Conservation (phyloP, 2,113 vertebrate genomes). For the Bubo blakistoni region DNA sequence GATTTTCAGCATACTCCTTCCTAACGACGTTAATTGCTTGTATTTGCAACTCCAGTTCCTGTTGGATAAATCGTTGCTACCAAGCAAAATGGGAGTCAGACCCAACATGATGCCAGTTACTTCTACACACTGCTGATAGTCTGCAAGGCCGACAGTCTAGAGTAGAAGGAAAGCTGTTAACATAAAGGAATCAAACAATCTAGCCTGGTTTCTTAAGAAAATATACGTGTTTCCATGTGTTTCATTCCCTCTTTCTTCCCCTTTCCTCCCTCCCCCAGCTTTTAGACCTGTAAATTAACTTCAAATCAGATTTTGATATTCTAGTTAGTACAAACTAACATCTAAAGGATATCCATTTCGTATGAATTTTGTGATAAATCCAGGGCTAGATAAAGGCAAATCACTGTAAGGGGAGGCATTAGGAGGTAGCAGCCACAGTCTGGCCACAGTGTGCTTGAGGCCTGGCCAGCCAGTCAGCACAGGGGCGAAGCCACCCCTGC, state of each 20-base stretch:
- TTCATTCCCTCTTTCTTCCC: background rate
- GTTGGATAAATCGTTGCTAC: background rate
- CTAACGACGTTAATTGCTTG: background rate
- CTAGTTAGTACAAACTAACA: background rate
- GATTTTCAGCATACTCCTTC: background rate
- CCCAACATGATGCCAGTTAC: background rate
- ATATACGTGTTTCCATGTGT: background rate
- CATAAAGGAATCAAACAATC: background rate
- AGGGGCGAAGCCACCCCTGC: background rate
- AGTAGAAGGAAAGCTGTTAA: background rate
- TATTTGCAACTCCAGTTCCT: background rate
- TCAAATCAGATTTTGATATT: background rate
- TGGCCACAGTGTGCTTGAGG: background rate
- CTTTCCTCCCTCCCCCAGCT: background rate
- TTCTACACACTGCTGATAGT: background rate
- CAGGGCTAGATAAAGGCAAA: background rate
- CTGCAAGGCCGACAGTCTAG: background rate
- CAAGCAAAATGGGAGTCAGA: background rate
- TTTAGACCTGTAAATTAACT: background rate
- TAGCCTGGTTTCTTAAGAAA: background rate
- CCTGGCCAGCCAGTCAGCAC: background rate
- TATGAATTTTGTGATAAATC: background rate
- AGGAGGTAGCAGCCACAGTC: background rate
- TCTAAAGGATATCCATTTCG: background rate
- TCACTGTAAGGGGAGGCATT: background rate